These are phyloP conservation scores for Anodontia alba DNA, from an alignment of 2,888 invertebrate species.

Conservation along the genomic window DNA sequence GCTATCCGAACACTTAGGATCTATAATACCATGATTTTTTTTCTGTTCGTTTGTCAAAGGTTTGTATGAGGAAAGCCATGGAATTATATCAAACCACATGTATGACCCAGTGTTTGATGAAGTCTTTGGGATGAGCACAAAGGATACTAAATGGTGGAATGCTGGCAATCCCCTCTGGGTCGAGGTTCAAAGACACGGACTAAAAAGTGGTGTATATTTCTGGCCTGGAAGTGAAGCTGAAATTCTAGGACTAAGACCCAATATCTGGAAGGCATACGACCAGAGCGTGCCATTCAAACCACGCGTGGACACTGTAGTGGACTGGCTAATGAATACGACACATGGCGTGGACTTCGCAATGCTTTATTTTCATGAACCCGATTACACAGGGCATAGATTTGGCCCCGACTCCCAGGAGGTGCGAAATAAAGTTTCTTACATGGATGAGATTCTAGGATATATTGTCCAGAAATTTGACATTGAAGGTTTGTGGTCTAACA, in stretches of 20 bases:
- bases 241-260: slow-evolving; percentile 85
- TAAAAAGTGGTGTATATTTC: slow-evolving; percentile 86
- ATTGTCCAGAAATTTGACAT: slow-evolving; percentile 47
- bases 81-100: slow-evolving; percentile 88
- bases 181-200: slow-evolving; percentile 87
- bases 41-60: no score
- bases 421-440: slow-evolving; percentile 56
- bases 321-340: slow-evolving; percentile 70
- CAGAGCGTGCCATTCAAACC: slow-evolving; percentile 85
- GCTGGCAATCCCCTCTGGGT: slow-evolving; percentile 77
- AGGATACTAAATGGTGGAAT: slow-evolving; percentile 69
- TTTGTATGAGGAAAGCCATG: slow-evolving; percentile 89
- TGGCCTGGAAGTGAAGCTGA: slow-evolving; percentile 89
- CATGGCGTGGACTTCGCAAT: slow-evolving; percentile 57
- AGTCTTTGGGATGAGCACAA: slow-evolving; percentile 53
- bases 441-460: slow-evolving; percentile 64
- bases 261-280: slow-evolving; percentile 82
- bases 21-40: no score
- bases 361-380: slow-evolving; percentile 76
- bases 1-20: no score
- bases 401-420: slow-evolving; percentile 70
- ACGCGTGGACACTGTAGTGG: slow-evolving; percentile 87
- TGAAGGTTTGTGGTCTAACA: slow-evolving; percentile 40
- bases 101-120: slow-evolving; percentile 86
- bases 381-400: slow-evolving; percentile 67